Percentiles rank a stretch among this genome's conserved stretches.
phyloP scores from a whole-genome alignment of 2,113 vertebrate species.

The Callospermophilus lateralis region DNA sequence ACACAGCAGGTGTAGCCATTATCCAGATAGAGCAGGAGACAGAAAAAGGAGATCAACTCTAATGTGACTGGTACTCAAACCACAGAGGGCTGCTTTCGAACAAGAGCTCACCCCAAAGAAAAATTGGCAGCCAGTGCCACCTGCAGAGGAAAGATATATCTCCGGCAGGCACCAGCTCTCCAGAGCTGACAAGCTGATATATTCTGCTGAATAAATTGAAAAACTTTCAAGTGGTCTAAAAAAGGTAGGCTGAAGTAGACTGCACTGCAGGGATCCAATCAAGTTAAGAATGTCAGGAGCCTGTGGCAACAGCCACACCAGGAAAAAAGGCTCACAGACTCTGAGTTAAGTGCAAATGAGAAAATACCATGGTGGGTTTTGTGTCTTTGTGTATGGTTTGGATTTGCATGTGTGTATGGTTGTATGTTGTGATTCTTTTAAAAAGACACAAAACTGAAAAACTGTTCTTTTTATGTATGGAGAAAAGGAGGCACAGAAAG shows the following conservation, averaged over 20 bases:
- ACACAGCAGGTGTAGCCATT: slow-evolving; percentile 56
- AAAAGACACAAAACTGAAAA: slow-evolving; percentile 47
- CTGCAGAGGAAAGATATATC: slow-evolving; percentile 79
- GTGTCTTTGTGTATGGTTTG: slow-evolving; percentile 47
- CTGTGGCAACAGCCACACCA: slow-evolving; percentile 50
- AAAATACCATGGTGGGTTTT: slow-evolving; percentile 60
- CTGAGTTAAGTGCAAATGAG: slow-evolving; percentile 75
- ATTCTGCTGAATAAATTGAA: slow-evolving; percentile 81
- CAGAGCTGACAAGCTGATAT: slow-evolving; percentile 72
- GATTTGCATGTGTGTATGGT: not conserved
- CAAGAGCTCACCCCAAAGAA: slow-evolving; percentile 68
- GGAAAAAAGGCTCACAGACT: slow-evolving; percentile 47
- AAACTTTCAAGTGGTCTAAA: slow-evolving; percentile 81
- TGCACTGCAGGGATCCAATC: slow-evolving; percentile 74
- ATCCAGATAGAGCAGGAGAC: slow-evolving; percentile 11
- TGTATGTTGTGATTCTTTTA: slow-evolving; percentile 36
- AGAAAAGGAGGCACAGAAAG: not conserved
- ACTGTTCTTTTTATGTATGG: slow-evolving; percentile 39
- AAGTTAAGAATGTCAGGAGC: slow-evolving; percentile 73
- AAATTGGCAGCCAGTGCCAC: slow-evolving; percentile 79
- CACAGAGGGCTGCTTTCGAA: not conserved
- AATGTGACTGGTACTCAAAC: slow-evolving; percentile 27
- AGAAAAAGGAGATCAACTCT: slow-evolving; percentile 40
- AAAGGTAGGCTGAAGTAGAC: slow-evolving; percentile 78
- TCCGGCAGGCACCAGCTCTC: slow-evolving; percentile 64